These are phyloP conservation scores for Glossosoma conforme DNA, from an alignment of 1,140 invertebrate genomes.

Conservation along the genomic window DNA sequence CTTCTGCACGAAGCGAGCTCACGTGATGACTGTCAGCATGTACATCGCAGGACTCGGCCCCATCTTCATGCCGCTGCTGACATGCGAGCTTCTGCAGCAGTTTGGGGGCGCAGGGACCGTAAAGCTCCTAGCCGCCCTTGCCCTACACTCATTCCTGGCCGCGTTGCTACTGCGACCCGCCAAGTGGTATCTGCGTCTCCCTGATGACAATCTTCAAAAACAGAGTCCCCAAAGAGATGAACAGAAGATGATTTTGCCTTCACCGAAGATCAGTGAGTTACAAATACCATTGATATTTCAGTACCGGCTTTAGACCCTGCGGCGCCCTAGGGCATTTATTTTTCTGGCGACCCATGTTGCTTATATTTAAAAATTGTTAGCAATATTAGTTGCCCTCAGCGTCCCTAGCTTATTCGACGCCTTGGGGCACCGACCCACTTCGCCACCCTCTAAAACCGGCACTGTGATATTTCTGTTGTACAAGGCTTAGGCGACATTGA, in stretches of 20 bases:
- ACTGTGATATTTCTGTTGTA: too few relatives aligned
- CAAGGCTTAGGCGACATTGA: neutral
- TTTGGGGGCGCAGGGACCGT: conserved; percentile 51
- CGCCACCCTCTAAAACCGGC: too few relatives aligned
- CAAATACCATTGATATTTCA: too few relatives aligned
- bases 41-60: conserved; percentile 50
- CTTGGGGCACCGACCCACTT: too few relatives aligned
- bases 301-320: too few relatives aligned
- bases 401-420: too few relatives aligned
- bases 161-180: conserved; percentile 54
- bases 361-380: too few relatives aligned
- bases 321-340: too few relatives aligned
- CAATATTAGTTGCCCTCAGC: too few relatives aligned
- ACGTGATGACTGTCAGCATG: conserved; percentile 51
- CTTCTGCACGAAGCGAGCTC: conserved; percentile 48
- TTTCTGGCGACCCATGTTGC: too few relatives aligned
- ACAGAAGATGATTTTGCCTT: neutral
- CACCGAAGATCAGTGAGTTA: conserved; percentile 8
- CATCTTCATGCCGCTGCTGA: conserved; percentile 45
- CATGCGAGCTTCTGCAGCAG: neutral
- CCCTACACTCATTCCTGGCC: conserved; percentile 51
- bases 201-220: too few relatives aligned
- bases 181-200: conserved; percentile 51
- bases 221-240: conserved; percentile 3
- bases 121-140: conserved; percentile 50